phyloP scores from a whole-genome alignment of 2,113 vertebrate genomes.

The Peromyscus californicus region DNA sequence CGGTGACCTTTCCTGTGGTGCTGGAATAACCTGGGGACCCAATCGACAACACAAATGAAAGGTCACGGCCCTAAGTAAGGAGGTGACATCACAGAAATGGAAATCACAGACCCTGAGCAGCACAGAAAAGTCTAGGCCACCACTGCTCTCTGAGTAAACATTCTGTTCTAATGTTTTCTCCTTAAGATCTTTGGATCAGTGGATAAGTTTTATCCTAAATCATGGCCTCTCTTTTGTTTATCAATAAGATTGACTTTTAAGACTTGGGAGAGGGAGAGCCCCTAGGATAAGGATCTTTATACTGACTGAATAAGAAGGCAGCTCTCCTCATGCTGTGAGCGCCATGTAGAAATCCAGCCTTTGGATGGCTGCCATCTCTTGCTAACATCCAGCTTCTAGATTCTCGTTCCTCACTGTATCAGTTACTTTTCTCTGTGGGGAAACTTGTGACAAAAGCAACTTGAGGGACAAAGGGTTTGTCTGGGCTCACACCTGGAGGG shows the following conservation, averaged over 20 bases:
- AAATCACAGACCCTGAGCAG: neutral
- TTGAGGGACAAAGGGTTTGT: neutral
- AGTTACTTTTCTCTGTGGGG: neutral
- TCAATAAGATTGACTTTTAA: conserved; percentile 63
- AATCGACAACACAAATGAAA: neutral
- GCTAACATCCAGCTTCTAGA: conserved; percentile 34
- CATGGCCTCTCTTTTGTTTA: neutral
- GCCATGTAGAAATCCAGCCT: neutral
- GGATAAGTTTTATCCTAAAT: conserved; percentile 3
- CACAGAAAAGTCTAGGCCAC: neutral
- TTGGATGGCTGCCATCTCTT: conserved; percentile 3
- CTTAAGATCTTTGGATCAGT: neutral
- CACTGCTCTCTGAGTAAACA: neutral
- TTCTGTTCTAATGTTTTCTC: neutral
- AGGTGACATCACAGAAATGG: neutral
- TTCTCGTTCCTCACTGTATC: neutral
- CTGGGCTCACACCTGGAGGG: neutral
- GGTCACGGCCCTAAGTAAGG: conserved; percentile 15
- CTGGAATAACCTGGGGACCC: conserved; percentile 50
- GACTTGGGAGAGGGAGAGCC: neutral
- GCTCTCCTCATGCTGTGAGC: conserved; percentile 61
- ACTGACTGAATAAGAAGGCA: neutral
- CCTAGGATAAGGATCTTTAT: neutral
- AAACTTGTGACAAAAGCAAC: neutral
- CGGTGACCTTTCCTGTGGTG: neutral